A percentile compares a stretch with the other conserved stretches of the same genome.
Conservation (phyloP, 2,113 vertebrate species). For the Labrus mixtus region DNA sequence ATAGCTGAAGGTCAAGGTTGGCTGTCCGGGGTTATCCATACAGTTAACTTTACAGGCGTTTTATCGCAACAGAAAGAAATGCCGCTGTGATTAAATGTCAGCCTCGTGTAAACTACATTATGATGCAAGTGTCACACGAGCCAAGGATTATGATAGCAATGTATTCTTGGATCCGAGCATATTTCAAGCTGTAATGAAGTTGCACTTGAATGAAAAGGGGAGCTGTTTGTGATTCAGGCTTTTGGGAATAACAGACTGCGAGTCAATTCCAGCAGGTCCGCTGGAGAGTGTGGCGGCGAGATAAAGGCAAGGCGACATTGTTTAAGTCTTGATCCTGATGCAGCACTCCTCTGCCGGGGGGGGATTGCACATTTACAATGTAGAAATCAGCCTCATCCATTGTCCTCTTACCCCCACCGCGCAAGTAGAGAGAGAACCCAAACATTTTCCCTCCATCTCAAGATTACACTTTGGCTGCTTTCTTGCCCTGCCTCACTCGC, state of each 20-base stretch:
- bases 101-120: conserved; percentile 34
- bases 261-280: conserved; percentile 69
- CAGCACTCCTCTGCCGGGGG: conserved; percentile 57
- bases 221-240: conserved; percentile 64
- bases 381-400: conserved; percentile 67
- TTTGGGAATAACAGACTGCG: conserved; percentile 57
- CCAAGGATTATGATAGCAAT: conserved; percentile 17
- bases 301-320: conserved; percentile 79
- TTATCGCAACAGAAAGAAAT: not conserved
- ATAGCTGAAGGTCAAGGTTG: conserved; percentile 63
- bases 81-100: not conserved
- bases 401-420: conserved; percentile 49
- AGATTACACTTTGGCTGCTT: conserved; percentile 74
- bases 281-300: conserved; percentile 72
- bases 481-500: conserved; percentile 44
- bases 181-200: conserved; percentile 67
- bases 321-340: conserved; percentile 76
- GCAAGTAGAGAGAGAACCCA: conserved; percentile 56
- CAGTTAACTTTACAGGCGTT: conserved; percentile 22
- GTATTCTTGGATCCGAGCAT: conserved; percentile 39
- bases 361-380: conserved; percentile 71
- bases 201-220: conserved; percentile 63
- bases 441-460: conserved; percentile 68
- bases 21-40: conserved; percentile 11
- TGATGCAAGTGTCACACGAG: conserved; percentile 33